phyloP scores from a whole-genome alignment of 2,113 vertebrate species.

The Lycocorax pyrrhopterus region DNA sequence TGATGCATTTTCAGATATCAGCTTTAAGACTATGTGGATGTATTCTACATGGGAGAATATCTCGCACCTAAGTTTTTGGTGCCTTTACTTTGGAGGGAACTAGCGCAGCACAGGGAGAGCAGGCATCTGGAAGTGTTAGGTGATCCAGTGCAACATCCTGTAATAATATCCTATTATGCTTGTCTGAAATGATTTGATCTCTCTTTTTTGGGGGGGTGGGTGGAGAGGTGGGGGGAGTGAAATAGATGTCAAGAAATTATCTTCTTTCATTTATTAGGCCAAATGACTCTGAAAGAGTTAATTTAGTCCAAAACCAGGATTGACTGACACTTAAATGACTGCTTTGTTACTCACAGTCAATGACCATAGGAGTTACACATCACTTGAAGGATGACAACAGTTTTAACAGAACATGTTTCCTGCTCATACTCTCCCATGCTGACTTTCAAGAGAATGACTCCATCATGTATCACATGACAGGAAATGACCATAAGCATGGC shows the following conservation, averaged over 20 bases:
- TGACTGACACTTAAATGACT: neutral
- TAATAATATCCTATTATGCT: neutral
- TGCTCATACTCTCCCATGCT: neutral
- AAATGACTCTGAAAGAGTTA: neutral
- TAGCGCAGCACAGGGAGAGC: neutral
- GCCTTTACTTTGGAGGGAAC: neutral
- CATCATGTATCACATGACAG: neutral
- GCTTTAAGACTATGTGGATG: neutral
- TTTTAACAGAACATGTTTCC: neutral
- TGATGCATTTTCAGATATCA: neutral
- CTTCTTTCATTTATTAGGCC: neutral
- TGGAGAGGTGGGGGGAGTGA: neutral
- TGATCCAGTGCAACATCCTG: neutral
- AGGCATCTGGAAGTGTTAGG: neutral
- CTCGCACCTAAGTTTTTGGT: neutral
- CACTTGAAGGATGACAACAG: neutral
- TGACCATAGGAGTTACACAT: neutral
- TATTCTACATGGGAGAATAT: neutral
- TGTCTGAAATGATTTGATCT: neutral
- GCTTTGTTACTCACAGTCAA: neutral
- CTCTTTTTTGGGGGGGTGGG: fast-evolving
- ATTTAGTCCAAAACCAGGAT: neutral
- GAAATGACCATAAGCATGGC: neutral
- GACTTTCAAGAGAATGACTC: neutral
- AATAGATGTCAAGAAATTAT: neutral